Percentiles rank a stretch among this genome's conserved stretches.
Conservation (phyloP, 1,140 invertebrate species). For the Brachionus sp. region DNA sequence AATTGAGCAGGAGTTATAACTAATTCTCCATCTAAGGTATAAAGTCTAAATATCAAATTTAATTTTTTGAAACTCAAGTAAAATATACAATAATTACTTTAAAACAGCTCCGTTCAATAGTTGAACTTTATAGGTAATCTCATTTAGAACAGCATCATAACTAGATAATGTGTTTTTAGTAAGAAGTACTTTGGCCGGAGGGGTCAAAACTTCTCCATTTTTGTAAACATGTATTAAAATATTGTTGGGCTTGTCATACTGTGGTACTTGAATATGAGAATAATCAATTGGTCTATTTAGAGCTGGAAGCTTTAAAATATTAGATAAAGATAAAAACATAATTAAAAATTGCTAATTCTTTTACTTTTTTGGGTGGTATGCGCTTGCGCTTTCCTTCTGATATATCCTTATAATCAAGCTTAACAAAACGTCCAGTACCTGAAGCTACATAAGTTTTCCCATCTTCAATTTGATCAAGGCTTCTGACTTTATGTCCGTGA, state of each 20-base stretch:
- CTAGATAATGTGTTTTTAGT: constrained; percentile 14
- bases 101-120: constrained; percentile 36
- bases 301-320: background rate
- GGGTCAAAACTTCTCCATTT: constrained; percentile 38
- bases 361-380: background rate
- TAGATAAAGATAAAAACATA: background rate
- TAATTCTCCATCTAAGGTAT: constrained; percentile 33
- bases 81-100: background rate
- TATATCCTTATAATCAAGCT: constrained; percentile 40
- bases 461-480: constrained; percentile 40
- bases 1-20: constrained; percentile 9
- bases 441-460: constrained; percentile 42
- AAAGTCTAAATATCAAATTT: background rate
- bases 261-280: constrained; percentile 15
- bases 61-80: background rate
- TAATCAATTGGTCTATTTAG: background rate
- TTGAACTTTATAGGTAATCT: constrained; percentile 39
- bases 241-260: constrained; percentile 29
- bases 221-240: constrained; percentile 38
- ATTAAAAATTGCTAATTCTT: background rate
- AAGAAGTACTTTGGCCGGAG: constrained; percentile 32
- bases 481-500: constrained; percentile 17
- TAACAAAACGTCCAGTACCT: constrained; percentile 13
- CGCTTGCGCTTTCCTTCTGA: constrained; percentile 9
- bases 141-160: constrained; percentile 37